A percentile compares a stretch with the other conserved stretches of the same genome.
Conservation (phyloP, 2,888 invertebrate genomes). For the Nasonia oneida region DNA sequence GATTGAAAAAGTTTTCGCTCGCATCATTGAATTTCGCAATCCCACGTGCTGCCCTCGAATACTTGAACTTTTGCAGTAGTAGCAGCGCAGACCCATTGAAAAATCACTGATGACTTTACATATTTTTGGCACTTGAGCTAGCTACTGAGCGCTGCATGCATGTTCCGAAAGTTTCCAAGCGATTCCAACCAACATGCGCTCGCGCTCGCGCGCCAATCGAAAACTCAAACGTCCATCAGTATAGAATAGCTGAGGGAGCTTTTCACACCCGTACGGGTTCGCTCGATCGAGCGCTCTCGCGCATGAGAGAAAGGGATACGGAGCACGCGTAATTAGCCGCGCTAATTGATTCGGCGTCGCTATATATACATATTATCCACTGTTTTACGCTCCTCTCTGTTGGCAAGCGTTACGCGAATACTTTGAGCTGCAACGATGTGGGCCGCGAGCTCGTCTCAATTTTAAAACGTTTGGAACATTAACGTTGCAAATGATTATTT, state of each 20-base stretch:
- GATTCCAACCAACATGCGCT: neutral
- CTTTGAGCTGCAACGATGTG: neutral
- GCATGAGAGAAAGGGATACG: neutral
- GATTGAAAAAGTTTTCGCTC: neutral
- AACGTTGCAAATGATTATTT: too few relatives aligned
- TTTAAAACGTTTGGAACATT: too few relatives aligned
- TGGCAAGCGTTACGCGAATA: neutral
- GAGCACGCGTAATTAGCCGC: slow-evolving; percentile 63
- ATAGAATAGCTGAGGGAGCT: slow-evolving; percentile 2
- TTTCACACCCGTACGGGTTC: slow-evolving; percentile 43
- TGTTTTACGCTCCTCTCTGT: neutral
- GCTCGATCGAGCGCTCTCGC: neutral
- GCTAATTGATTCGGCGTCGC: slow-evolving; percentile 62
- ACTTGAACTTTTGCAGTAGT: neutral
- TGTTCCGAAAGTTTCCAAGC: slow-evolving; percentile 12
- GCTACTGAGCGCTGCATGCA: neutral
- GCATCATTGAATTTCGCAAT: neutral
- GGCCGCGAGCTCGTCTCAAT: too few relatives aligned
- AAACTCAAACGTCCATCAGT: slow-evolving; percentile 45
- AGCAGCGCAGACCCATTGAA: neutral
- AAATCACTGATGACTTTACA: neutral
- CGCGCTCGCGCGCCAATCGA: slow-evolving; percentile 3
- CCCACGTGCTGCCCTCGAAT: neutral
- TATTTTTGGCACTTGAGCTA: slow-evolving; percentile 2
- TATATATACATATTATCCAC: neutral